phyloP scores from a whole-genome alignment of 1,140 invertebrate species.

The Battus philenor region DNA sequence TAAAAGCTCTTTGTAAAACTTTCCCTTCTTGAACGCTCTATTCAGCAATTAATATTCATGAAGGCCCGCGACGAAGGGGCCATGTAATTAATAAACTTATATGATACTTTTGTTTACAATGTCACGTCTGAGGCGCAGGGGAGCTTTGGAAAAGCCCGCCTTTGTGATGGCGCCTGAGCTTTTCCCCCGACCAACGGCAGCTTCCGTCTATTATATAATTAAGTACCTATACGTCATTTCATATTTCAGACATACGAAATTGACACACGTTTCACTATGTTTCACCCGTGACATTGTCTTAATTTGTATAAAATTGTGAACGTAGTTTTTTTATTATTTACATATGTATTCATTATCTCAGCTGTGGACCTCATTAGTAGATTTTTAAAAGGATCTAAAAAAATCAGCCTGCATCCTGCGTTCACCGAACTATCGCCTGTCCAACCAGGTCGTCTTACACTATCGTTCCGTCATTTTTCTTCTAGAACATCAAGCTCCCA shows the following conservation, averaged over 20 bases:
- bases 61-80: constrained; percentile 61
- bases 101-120: constrained; percentile 75
- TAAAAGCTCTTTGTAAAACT: constrained; percentile 74
- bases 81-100: constrained; percentile 75
- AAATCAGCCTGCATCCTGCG: no score
- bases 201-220: no score
- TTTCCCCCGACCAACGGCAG: neutral
- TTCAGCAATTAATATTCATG: constrained; percentile 75
- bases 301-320: no score
- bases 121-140: constrained; percentile 57
- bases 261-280: neutral
- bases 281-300: neutral
- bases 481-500: no score
- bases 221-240: no score
- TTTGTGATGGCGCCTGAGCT: constrained; percentile 23
- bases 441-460: no score
- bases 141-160: constrained; percentile 27
- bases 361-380: no score
- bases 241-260: no score
- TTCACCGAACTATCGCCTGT: no score
- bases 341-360: neutral
- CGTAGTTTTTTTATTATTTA: neutral
- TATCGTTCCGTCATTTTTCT: no score
- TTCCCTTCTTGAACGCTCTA: constrained; percentile 72
- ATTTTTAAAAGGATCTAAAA: no score